Conservation (phyloP, 92 coral and sea anemone species). For the Palythoa grandis region DNA sequence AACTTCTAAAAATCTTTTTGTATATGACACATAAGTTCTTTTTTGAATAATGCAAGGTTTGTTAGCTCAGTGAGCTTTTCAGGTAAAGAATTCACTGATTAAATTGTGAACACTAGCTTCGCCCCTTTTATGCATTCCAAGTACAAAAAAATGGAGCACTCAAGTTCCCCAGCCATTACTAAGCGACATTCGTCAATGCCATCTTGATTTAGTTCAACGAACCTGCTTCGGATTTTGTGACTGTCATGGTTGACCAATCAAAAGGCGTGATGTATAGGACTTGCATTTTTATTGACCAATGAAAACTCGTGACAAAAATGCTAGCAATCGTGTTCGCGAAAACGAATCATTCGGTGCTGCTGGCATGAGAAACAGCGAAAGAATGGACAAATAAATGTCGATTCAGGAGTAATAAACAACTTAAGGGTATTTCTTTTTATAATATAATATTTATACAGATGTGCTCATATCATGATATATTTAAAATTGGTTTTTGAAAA, state of each 20-base stretch:
- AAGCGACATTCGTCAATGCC: not conserved
- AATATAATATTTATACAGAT: not conserved
- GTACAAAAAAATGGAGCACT: not conserved
- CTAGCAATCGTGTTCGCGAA: not conserved
- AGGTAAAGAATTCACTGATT: too few species aligned
- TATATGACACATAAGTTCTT: too few species aligned
- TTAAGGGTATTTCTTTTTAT: not conserved
- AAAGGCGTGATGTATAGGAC: too few species aligned
- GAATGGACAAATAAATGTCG: not conserved
- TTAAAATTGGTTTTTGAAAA: too few species aligned
- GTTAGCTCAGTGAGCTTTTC: too few species aligned
- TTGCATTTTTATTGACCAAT: too few species aligned
- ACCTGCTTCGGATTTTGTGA: not conserved
- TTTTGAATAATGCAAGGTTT: too few species aligned
- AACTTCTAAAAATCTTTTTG: too few species aligned
- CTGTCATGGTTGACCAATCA: slow-evolving; percentile 21
- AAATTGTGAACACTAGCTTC: not conserved
- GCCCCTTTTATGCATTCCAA: slow-evolving; percentile 6
- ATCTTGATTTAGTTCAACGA: not conserved
- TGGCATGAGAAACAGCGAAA: not conserved
- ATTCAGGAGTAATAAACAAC: slow-evolving; percentile 14
- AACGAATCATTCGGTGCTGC: slow-evolving; percentile 11
- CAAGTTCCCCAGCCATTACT: slow-evolving; percentile 7
- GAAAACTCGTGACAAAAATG: not conserved
- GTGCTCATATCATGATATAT: too few species aligned